Evolutionary conservation across 2,888 invertebrate species (phyloP).

Genomic region (Aplocera efformata): DNA sequence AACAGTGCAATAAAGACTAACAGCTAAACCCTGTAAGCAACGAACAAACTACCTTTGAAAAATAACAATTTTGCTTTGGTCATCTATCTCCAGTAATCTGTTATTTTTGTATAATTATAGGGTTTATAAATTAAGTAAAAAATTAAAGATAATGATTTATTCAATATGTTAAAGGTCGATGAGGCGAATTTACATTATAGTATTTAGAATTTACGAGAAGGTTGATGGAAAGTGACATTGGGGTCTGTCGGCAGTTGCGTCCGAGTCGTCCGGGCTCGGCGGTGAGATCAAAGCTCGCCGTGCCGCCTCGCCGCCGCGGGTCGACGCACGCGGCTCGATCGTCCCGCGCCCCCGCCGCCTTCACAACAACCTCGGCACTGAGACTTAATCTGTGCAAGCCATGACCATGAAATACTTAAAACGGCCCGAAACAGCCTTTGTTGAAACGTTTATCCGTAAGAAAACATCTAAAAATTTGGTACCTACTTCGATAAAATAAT

Average conservation of each 20-base stretch:
- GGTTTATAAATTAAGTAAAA: too few species aligned
- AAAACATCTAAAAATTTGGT: not conserved
- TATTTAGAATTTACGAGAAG: constrained; percentile 20
- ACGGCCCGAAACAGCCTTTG: constrained; percentile 14
- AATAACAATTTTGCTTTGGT: too few species aligned
- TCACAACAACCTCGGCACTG: constrained; percentile 37
- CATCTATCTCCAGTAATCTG: too few species aligned
- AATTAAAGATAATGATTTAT: too few species aligned
- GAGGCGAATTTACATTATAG: constrained; percentile 15
- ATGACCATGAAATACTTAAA: constrained; percentile 21
- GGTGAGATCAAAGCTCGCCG: constrained; percentile 66
- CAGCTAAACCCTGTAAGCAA: too few species aligned
- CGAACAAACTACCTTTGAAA: too few species aligned
- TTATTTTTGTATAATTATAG: too few species aligned
- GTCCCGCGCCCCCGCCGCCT: constrained; percentile 41
- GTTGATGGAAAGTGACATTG: constrained; percentile 24
- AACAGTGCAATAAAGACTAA: too few species aligned
- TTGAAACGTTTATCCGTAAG: not conserved
- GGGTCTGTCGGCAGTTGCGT: constrained; percentile 22
- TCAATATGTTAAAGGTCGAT: constrained; percentile 11
- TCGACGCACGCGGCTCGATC: constrained; percentile 73
- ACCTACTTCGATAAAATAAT: not conserved
- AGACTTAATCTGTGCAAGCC: constrained; percentile 10
- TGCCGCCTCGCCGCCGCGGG: constrained; percentile 51
- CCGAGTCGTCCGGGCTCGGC: constrained; percentile 33